A percentile compares a stretch with the other conserved stretches of the same genome.
Evolutionary conservation across 2,113 vertebrate genomes (phyloP).

Genomic region (Morphnarchus princeps): DNA sequence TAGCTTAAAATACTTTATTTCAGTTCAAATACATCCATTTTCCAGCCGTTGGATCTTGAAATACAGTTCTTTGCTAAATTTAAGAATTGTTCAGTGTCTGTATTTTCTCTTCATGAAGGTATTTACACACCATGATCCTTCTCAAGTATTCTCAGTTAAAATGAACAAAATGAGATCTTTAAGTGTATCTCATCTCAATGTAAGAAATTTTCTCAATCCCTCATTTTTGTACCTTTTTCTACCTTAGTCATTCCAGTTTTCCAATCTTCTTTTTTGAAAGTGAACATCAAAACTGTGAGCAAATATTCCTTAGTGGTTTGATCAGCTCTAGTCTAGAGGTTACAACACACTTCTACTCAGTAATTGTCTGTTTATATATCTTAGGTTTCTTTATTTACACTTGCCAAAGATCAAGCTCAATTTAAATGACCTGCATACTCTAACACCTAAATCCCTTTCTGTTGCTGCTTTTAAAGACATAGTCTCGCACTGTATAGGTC

Average conservation of each 20-base stretch:
- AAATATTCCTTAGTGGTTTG: background rate
- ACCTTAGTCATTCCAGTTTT: background rate
- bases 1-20: background rate
- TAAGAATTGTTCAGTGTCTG: background rate
- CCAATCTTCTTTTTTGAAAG: background rate
- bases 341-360: background rate
- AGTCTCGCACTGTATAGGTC: background rate
- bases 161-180: background rate
- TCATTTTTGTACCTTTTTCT: background rate
- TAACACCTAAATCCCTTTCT: background rate
- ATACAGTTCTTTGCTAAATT: background rate
- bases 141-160: background rate
- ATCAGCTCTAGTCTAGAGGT: background rate
- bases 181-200: background rate
- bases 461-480: background rate
- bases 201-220: background rate
- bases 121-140: background rate
- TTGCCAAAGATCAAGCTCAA: background rate
- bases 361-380: background rate
- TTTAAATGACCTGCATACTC: background rate
- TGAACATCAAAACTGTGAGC: background rate
- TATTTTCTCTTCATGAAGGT: background rate
- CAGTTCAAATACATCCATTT: background rate
- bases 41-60: background rate
- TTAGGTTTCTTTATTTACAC: background rate